Evolutionary conservation across 2,888 invertebrate genomes (phyloP), one percentile per base, ranked within the genome.

Genomic region (Noctua pronuba): DNA sequence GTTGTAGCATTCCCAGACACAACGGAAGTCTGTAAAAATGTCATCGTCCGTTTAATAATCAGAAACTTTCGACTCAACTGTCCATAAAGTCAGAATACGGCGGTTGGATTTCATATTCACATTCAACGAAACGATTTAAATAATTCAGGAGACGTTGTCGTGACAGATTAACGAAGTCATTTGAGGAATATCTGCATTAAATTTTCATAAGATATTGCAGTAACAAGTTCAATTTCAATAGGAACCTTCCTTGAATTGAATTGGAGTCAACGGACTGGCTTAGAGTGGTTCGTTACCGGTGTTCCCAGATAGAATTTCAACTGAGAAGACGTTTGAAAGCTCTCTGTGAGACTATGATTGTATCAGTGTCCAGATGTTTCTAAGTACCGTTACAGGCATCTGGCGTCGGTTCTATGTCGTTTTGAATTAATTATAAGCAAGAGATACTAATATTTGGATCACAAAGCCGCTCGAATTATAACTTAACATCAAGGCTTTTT

Each of bases 201-300:
- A 73, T 60, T 78, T 73, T 75, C 75, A 73, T 70, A 77, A 81
- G 83, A 83, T 85, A 81, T 58, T 80, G 76, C 73, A 79, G 74
- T 80, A 84, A 79, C 69, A 79, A 73, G 66, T 73, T 78, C 69
- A 77, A 75, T 74, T 80, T 75, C 72, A 82, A 82, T 74, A 73
- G 58, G 38, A 55, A 75, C 69, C 71, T 75, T 77, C 67, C 38
- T 62, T 62, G 79, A 82, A 82, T 72, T 55, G 71, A 73, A 75
- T 73, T 65, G 31, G 67, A 73, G 75, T 82, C 83, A 82, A 78
- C 72, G 58, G 38, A 62, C 81, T 58, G 38, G 44, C n/a, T 76
- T n/a, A 13, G 46, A 84, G 52, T 38, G 13, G 60, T 69, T 71
- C 13, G 31, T 74, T 72, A 81, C 81, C 60, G 49, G 68, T 66